A percentile compares a stretch with the other conserved stretches of the same genome.
These are phyloP conservation scores for Carassius gibelio DNA, from an alignment of 2,113 vertebrate genomes.

Conservation along the genomic window DNA sequence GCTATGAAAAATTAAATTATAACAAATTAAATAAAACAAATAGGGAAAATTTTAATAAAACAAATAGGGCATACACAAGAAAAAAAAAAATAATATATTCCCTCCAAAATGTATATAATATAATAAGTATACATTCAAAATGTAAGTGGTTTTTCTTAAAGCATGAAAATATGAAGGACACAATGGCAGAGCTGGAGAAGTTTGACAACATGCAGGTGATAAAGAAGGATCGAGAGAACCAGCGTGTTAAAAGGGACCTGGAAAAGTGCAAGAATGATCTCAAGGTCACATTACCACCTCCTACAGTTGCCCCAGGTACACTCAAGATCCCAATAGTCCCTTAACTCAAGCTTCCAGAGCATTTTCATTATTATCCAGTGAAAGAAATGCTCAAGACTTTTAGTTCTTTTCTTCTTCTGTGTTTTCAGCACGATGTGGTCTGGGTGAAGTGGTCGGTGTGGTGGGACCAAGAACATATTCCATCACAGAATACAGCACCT, in stretches of 20 bases:
- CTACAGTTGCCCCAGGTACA: conserved; percentile 53
- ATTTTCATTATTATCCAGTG: background rate
- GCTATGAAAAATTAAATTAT: no score
- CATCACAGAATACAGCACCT: conserved; percentile 66
- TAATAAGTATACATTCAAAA: background rate
- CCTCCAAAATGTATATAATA: no score
- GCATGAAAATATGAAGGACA: conserved; percentile 58
- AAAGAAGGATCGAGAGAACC: conserved; percentile 60
- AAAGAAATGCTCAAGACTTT: no score
- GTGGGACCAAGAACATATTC: conserved; percentile 61
- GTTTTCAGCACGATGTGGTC: conserved; percentile 65
- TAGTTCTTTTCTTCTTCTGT: conserved; percentile 1
- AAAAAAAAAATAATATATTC: no score
- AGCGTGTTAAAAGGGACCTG: conserved; percentile 65
- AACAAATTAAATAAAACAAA: no score
- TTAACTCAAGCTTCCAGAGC: background rate
- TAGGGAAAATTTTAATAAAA: no score
- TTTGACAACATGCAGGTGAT: conserved; percentile 69
- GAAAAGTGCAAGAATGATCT: conserved; percentile 57
- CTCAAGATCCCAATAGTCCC: background rate
- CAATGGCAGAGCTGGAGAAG: conserved; percentile 66
- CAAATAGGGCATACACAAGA: background rate
- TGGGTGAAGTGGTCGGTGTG: conserved; percentile 63
- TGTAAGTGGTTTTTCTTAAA: conserved; percentile 43
- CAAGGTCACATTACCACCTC: conserved; percentile 39